Evolutionary conservation across 2,888 invertebrate species (phyloP).

Genomic region (Euclidia mi): DNA sequence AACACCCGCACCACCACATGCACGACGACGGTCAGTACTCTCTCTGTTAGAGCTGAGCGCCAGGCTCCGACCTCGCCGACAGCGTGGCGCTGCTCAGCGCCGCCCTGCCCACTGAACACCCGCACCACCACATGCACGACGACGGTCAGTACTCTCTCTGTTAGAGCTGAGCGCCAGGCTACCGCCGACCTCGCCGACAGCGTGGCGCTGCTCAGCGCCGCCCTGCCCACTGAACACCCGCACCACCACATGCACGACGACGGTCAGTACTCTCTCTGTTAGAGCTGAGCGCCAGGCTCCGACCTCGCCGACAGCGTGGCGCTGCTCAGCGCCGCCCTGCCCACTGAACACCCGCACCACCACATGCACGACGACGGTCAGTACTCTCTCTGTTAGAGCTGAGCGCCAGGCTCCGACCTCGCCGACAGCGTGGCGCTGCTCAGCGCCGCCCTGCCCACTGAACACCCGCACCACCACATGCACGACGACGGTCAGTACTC

Average conservation of each 20-base stretch:
- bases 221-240: conserved; percentile 86
- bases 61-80: conserved; percentile 92
- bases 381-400: too few species aligned
- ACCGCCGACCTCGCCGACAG: conserved; percentile 92
- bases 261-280: conserved; percentile 57
- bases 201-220: conserved; percentile 83
- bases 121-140: conserved; percentile 79
- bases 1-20: conserved; percentile 78
- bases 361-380: too few species aligned
- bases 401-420: too few species aligned
- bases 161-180: conserved; percentile 71
- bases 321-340: too few species aligned
- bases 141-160: conserved; percentile 66
- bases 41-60: conserved; percentile 68
- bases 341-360: too few species aligned
- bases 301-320: conserved; percentile 91
- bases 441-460: too few species aligned
- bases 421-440: too few species aligned
- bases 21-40: conserved; percentile 74
- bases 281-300: conserved; percentile 48
- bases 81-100: conserved; percentile 85
- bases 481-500: too few species aligned
- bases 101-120: conserved; percentile 86
- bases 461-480: too few species aligned
- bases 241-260: conserved; percentile 82